phyloP scores from a whole-genome alignment of 2,113 vertebrate species.

The Scytalopus superciliaris region DNA sequence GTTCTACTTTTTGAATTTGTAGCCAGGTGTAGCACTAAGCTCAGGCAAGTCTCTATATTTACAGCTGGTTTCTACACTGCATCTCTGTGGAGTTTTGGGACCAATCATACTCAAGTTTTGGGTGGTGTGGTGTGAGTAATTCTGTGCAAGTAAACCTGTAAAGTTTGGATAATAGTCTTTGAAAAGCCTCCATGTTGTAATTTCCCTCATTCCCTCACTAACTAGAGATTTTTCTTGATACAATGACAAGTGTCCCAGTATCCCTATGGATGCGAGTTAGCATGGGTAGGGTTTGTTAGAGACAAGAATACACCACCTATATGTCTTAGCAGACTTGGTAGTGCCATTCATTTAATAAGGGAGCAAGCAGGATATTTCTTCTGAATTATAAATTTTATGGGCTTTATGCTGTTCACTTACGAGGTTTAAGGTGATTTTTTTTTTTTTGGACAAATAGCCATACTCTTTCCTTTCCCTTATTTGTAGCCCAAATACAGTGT shows the following conservation, averaged over 20 bases:
- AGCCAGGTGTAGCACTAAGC: conserved; percentile 2
- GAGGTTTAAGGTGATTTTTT: neutral
- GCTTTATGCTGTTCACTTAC: neutral
- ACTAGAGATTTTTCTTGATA: neutral
- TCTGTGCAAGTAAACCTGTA: neutral
- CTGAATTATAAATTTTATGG: neutral
- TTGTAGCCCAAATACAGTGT: neutral
- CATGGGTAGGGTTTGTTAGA: neutral
- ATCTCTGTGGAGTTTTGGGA: neutral
- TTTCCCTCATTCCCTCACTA: fast-evolving
- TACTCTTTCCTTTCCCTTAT: no score
- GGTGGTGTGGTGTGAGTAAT: neutral
- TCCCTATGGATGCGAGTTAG: neutral
- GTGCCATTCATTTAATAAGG: neutral
- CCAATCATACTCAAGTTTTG: neutral
- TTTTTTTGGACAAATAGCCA: no score
- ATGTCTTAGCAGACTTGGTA: neutral
- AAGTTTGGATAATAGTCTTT: neutral
- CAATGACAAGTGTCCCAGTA: neutral
- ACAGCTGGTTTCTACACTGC: neutral
- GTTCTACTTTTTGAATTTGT: conserved; percentile 27
- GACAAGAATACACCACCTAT: neutral
- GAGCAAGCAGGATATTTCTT: neutral
- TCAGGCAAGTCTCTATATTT: neutral
- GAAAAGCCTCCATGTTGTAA: neutral